Base-by-base conservation (phyloP, 2,888 invertebrate genomes). In the Dynastes maya region DNA sequence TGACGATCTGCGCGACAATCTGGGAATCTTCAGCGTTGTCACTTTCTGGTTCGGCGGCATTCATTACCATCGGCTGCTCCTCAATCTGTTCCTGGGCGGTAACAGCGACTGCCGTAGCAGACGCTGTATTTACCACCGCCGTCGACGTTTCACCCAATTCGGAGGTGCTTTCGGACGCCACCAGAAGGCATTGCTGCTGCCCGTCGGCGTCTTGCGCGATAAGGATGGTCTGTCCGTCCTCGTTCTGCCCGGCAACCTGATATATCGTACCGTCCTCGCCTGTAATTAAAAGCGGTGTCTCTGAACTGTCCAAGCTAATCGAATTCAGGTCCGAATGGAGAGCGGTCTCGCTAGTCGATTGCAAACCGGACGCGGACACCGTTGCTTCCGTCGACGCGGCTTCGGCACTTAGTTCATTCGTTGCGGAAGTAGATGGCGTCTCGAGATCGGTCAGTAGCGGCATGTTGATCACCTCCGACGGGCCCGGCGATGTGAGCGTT, bases 181-280 rank as follows among this genome's bases (percentile, higher is more conserved):
- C 93, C 84, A 93, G 91, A 2, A 92, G 91, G 84, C 92, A 94
- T 83, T 93, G 93, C 81, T 94, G 95, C 84, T 95, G 95, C 0
- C 94, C 95, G 81, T 95, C 95, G 0, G 92, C 93, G 5, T 93
- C 94, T 80, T 94, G 93, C 1, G 94, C 93, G 65, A 95, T 93
- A 67, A 95, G 88, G 80, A 95, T 90, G 0, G 95, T 95, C 86
- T 95, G 95, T 0, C 95, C 95, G 64, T 93, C 94, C 82, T 94
- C 94, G 83, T 94, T 95, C 85, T 95, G 95, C n/a, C 95, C 88
- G 6, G 88, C 88, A 81, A 93, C 92, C 89, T 94, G 94, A 86
- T 94, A 95, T 9, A 95, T 91, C 0, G 94, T 93, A n/a, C 96
- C 96, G 85, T 96, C 96, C 83, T 96, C 96, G 0, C 95, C 95